Evolutionary conservation across 2,888 invertebrate species (phyloP), one percentile per base, ranked within the genome.

Genomic region (Morpho helenor): DNA sequence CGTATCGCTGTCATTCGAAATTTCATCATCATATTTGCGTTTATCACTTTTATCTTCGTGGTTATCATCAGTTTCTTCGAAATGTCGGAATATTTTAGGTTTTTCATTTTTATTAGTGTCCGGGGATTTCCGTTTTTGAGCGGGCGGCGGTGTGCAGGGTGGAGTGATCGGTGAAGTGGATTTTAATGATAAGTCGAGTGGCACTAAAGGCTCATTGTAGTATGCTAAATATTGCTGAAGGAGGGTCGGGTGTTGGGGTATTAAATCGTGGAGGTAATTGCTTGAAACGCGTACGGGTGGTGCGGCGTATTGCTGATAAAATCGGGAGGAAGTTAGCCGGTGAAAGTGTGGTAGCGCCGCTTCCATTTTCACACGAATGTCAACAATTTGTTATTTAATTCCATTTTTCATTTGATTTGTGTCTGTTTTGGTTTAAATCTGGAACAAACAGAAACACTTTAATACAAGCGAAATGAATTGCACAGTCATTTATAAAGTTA

Each of bases 151-250:
- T 0, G 95, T 94, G 63, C 94, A 93, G 7, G 96, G 95, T 8
- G 95, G 95, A 0, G 96, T 96, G 72, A 95, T 95, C 0, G 95
- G 95, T 8, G 92, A 91, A 0, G 90, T 90, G n/a, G 91, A 87
- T 76, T 96, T 96, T 31, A 96, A 81, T 23, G 96, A 95, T 61
- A 96, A 83, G 78, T 96, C 96, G 68, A 96, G 83, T 7, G 96
- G 96, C 63, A 93, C 91, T 54, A 92, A 71, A 4, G 93, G 93
- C 72, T 93, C 93, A 56, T 92, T 83, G 73, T 92, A 93, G 70
- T 92, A 93, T 3, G 92, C 87, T 59, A 93, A 75, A 71, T 92
- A 93, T 66, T 92, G 92, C 59, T 92, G 92, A 5, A 91, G 79
- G 6, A 91, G 75, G 3, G 81, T 84, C 1, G 89, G 89, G 65